Conservation (phyloP, 2,888 invertebrate genomes). For the Axea sp. region DNA sequence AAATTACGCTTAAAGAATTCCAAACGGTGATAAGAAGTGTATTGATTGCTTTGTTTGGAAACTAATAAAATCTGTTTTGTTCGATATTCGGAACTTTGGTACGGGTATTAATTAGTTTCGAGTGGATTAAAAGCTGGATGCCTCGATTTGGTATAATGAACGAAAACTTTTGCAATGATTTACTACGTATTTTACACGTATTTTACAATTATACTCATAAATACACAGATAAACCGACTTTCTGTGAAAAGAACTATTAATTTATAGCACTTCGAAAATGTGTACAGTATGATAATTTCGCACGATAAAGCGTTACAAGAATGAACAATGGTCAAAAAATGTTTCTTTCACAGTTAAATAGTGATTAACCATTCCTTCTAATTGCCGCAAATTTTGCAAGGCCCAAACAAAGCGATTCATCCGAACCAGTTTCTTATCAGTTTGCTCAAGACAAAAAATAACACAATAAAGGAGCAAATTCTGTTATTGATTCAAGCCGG, state of each 20-base stretch:
- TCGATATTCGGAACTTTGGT: conserved; percentile 6
- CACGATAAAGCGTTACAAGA: no score
- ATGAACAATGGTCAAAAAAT: no score
- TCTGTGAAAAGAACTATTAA: no score
- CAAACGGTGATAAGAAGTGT: conserved; percentile 2
- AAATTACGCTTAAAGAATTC: conserved; percentile 4
- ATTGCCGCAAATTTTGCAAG: conserved; percentile 20
- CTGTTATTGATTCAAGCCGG: conserved; percentile 23
- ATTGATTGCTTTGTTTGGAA: not conserved
- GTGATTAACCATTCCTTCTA: not conserved
- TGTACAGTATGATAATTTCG: no score
- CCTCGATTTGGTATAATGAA: conserved; percentile 4
- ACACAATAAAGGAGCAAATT: conserved; percentile 27
- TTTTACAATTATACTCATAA: conserved; percentile 6
- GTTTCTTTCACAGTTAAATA: no score
- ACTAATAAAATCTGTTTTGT: conserved; percentile 21
- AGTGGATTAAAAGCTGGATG: conserved; percentile 6
- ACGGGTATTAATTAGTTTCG: conserved; percentile 17
- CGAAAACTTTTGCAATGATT: conserved; percentile 19
- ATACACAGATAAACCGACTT: no score
- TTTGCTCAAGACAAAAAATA: not conserved
- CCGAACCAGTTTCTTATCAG: conserved; percentile 30
- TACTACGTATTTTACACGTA: not conserved
- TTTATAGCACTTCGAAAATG: no score
- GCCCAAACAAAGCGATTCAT: conserved; percentile 12